Base-by-base conservation (phyloP, 2,888 invertebrate genomes). In the Pollenia labialis region DNA sequence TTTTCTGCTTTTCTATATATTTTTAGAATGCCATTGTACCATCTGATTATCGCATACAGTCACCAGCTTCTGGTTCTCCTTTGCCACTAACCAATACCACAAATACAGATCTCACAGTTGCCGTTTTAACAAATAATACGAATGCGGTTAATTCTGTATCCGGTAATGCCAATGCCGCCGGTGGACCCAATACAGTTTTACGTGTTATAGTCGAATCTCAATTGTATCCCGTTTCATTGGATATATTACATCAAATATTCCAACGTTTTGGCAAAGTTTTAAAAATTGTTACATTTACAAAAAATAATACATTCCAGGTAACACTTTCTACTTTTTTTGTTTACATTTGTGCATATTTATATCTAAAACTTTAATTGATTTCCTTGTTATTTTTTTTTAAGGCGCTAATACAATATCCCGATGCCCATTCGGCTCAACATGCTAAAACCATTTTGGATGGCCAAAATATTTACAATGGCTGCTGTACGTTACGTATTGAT, bases 231-330 rank as follows among this genome's bases (percentile, higher is more conserved):
- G 99, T 99, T 91, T 98, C 98, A 81, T 95, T 99, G 92, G 99
- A 99, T 94, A 98, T 99, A 88, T 96, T 99, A 89, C 97, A 98
- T 91, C 97, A 99, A 95, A 98, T 99, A 94, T 99, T 99, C 95
- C 98, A 98, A 91, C 96, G 99, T 90, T 99, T 97, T 94, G 99
- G 99, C 91, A 99, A 99, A 95, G 99, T 99, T 92, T 95, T 99
- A 92, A 99, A 99, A 94, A 99, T 99, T 92, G 99, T 99, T 93
- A 99, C 99, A 91, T 99, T 99, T 95, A 99, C 98, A 92, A 99
- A 99, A 95, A 99, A 99, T 94, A 99, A 99, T 98, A 95, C 94
- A 93, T 94, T 93, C 93, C 93, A 93, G 93, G 93, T 93, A 88
- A 89, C 18, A 74, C 18, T 54, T 18, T 44, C 68, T 16, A 0